Percentiles rank a stretch among this genome's conserved stretches.
Evolutionary conservation across 2,797 vertebrate species (phyloP).

Genomic region (Macroramphosus scolopax): DNA sequence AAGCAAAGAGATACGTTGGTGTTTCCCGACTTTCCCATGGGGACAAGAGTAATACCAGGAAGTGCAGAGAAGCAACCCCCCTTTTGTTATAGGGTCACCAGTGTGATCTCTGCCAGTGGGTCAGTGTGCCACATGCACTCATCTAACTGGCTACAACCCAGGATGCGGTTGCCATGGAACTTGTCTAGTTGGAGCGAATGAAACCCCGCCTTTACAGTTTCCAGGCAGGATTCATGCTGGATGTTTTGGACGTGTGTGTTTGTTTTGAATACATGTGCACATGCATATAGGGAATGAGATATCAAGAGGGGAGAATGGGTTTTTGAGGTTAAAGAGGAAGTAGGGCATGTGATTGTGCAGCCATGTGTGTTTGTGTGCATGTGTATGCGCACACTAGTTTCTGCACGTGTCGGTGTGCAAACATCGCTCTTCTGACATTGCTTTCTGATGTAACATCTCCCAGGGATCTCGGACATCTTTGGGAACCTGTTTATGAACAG

Average conservation of each 20-base stretch:
- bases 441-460: slow-evolving; percentile 72
- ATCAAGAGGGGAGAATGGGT: slow-evolving; percentile 53
- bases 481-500: slow-evolving; percentile 55
- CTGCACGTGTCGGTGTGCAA: slow-evolving; percentile 23
- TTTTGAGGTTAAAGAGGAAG: slow-evolving; percentile 72
- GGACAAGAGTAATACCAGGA: slow-evolving; percentile 24
- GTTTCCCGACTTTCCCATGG: no score
- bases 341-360: slow-evolving; percentile 81
- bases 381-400: slow-evolving; percentile 1
- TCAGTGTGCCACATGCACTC: slow-evolving; percentile 59
- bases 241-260: slow-evolving; percentile 55
- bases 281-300: slow-evolving; percentile 50
- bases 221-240: slow-evolving; percentile 71
- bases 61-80: slow-evolving; percentile 23
- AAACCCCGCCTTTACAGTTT: slow-evolving; percentile 65
- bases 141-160: slow-evolving; percentile 62
- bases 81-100: slow-evolving; percentile 65
- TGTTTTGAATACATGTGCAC: slow-evolving; percentile 18
- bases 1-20: no score
- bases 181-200: slow-evolving; percentile 61
- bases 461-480: slow-evolving; percentile 48
- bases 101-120: slow-evolving; percentile 65
- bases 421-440: slow-evolving; percentile 40
- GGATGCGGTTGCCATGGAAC: slow-evolving; percentile 70
- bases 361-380: slow-evolving; percentile 62